Evolutionary conservation across 2,113 vertebrate genomes (phyloP).

Genomic region (Ophthalmolycus amberensis): DNA sequence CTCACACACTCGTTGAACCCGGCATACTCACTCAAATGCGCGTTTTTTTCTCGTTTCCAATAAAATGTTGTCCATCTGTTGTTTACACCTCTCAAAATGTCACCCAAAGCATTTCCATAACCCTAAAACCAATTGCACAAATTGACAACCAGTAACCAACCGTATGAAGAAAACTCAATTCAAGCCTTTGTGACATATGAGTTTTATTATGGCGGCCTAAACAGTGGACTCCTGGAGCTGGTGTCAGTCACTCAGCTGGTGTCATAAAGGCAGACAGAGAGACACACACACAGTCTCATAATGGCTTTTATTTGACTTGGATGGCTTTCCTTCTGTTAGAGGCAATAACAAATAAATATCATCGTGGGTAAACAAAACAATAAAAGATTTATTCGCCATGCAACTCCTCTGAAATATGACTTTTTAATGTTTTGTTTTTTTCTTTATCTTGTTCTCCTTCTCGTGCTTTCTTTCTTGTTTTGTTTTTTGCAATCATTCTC

Average conservation of each 20-base stretch:
- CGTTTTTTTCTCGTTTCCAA: background rate
- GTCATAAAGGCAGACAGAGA: conserved; percentile 58
- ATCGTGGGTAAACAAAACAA: conserved; percentile 81
- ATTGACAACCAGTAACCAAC: conserved; percentile 31
- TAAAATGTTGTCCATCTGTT: conserved; percentile 28
- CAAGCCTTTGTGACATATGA: conserved; percentile 38
- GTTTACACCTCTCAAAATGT: conserved; percentile 42
- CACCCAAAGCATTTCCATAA: conserved; percentile 3
- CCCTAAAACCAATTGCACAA: conserved; percentile 33
- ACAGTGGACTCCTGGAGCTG: conserved; percentile 46
- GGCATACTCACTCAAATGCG: background rate
- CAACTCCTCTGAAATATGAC: conserved; percentile 56
- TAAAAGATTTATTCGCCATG: conserved; percentile 78
- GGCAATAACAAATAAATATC: conserved; percentile 70
- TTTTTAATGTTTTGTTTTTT: conserved; percentile 35
- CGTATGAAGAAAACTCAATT: conserved; percentile 35
- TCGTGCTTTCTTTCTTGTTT: background rate
- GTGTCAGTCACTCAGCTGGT: conserved; percentile 66
- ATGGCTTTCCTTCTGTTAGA: conserved; percentile 66
- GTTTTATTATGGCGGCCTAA: conserved; percentile 47
- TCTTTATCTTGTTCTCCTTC: conserved; percentile 31
- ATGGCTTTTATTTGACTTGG: conserved; percentile 74
- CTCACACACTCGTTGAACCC: background rate
- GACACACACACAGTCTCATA: conserved; percentile 60
- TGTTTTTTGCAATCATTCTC: background rate